A percentile compares a stretch with the other conserved stretches of the same genome.
Conservation (phyloP, 2,888 invertebrate species). For the Papilio protenor region DNA sequence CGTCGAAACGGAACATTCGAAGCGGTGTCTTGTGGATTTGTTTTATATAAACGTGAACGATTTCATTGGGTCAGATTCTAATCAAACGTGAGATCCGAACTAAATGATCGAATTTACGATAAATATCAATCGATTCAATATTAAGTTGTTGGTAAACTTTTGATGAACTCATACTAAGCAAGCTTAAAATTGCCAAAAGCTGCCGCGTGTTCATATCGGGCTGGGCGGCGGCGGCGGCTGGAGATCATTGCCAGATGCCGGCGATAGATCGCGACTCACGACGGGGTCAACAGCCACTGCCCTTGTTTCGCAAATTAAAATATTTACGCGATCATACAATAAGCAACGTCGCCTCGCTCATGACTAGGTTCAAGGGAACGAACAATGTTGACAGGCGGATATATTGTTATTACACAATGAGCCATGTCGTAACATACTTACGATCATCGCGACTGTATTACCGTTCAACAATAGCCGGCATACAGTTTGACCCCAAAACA, state of each 20-base stretch:
- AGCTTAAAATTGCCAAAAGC: slow-evolving; percentile 74
- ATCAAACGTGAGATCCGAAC: slow-evolving; percentile 18
- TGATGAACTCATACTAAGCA: slow-evolving; percentile 48
- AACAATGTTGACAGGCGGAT: slow-evolving; percentile 51
- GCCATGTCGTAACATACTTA: slow-evolving; percentile 34
- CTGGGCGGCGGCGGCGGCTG: slow-evolving; percentile 59
- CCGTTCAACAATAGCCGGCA: slow-evolving; percentile 34
- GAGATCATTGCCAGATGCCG: slow-evolving; percentile 82
- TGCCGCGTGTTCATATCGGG: slow-evolving; percentile 65
- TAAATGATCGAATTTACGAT: neutral
- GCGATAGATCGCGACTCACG: slow-evolving; percentile 78
- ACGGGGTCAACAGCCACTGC: slow-evolving; percentile 83
- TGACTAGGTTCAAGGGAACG: slow-evolving; percentile 67
- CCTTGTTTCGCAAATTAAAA: slow-evolving; percentile 81
- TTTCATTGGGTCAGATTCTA: slow-evolving; percentile 69
- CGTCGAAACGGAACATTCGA: slow-evolving; percentile 67
- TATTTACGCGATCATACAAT: slow-evolving; percentile 63
- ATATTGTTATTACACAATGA: slow-evolving; percentile 46
- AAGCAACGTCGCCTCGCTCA: slow-evolving; percentile 55
- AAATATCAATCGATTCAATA: slow-evolving; percentile 54
- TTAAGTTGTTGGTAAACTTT: slow-evolving; percentile 50
- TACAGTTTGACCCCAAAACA: slow-evolving; percentile 34
- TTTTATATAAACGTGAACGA: slow-evolving; percentile 69
- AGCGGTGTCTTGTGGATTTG: slow-evolving; percentile 58
- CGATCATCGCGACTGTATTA: slow-evolving; percentile 22